Evolutionary conservation across 2,797 vertebrate species (phyloP).

Genomic region (Malacoraja senta): DNA sequence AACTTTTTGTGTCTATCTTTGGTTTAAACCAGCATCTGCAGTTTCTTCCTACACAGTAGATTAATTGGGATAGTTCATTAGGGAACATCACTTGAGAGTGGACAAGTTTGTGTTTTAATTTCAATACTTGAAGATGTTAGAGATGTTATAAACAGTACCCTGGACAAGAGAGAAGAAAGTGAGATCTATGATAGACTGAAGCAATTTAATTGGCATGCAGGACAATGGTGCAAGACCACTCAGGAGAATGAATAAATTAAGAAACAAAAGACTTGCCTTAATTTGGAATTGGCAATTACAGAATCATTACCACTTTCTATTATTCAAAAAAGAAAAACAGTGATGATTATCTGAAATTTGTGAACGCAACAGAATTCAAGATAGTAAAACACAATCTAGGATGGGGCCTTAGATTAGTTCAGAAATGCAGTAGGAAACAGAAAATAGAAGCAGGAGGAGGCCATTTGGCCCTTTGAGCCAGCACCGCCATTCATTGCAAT

Average conservation of each 20-base stretch:
- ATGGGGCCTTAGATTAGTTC: not conserved
- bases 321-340: not conserved
- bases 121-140: no score
- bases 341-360: not conserved
- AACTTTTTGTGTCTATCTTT: no score
- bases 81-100: no score
- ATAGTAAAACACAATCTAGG: not conserved
- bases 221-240: not conserved
- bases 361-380: not conserved
- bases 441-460: no score
- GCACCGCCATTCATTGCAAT: no score
- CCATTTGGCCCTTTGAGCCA: no score
- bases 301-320: not conserved
- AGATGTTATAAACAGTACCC: no score
- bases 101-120: no score
- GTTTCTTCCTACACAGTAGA: no score
- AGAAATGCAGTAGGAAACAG: no score
- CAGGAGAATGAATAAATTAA: not conserved
- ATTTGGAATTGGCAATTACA: not conserved
- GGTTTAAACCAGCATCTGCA: no score
- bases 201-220: not conserved
- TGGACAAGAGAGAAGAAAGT: not conserved
- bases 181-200: not conserved
- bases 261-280: not conserved
- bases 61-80: no score